phyloP scores from a whole-genome alignment of 2,113 vertebrate genomes.

The Ictalurus punctatus region DNA sequence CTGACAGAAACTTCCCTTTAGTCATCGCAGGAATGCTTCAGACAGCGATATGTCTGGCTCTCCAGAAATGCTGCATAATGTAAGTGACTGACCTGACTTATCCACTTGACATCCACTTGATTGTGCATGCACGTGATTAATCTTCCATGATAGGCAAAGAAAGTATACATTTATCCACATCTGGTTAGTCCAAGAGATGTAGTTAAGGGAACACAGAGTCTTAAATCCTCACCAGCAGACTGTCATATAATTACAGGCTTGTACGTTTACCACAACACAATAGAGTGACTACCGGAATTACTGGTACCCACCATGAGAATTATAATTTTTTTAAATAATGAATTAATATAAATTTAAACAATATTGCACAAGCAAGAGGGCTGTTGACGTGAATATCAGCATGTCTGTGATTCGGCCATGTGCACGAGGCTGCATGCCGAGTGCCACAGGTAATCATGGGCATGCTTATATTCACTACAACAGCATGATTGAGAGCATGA shows the following conservation, averaged over 20 bases:
- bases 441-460: not conserved
- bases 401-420: not conserved
- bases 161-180: not conserved
- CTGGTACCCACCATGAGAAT: not conserved
- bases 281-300: not conserved
- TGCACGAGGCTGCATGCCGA: not conserved
- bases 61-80: conserved; percentile 68
- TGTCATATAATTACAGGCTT: not conserved
- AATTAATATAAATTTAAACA: not conserved
- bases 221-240: not conserved
- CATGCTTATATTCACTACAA: not conserved
- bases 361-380: not conserved
- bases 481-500: no score
- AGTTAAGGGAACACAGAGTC: not conserved
- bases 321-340: not conserved
- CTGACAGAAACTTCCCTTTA: conserved; percentile 63
- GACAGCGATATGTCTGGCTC: conserved; percentile 72
- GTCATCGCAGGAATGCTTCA: conserved; percentile 68
- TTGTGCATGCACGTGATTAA: not conserved
- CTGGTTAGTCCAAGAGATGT: not conserved
- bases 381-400: not conserved
- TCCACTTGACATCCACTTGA: not conserved
- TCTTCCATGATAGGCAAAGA: not conserved
- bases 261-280: not conserved
- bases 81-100: conserved; percentile 57